Evolutionary conservation across 2,888 invertebrate genomes (phyloP).

Genomic region (Cataglyphis altisquamis): DNA sequence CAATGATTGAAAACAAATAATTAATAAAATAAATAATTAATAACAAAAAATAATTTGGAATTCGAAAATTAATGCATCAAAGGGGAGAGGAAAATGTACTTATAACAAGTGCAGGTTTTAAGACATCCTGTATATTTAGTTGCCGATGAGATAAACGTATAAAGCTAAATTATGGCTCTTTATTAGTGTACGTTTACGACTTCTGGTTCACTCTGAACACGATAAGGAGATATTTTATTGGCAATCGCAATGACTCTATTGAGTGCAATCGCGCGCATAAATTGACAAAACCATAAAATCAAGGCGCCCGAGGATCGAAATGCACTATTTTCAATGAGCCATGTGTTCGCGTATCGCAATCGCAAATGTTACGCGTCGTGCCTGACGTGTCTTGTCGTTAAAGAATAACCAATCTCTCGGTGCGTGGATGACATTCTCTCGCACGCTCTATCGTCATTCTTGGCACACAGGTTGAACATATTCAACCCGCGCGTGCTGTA

Average conservation of each 20-base stretch:
- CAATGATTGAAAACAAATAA: too few relatives aligned
- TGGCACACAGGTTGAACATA: background rate
- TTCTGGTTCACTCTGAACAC: background rate
- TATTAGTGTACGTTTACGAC: background rate
- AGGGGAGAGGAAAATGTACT: background rate
- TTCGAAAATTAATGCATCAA: background rate
- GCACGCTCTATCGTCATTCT: constrained; percentile 38
- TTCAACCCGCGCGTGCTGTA: background rate
- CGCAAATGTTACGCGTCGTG: constrained; percentile 41
- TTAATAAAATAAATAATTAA: background rate
- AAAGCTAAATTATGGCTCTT: background rate
- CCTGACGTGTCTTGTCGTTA: constrained; percentile 17
- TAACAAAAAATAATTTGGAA: background rate
- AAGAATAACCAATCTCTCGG: constrained; percentile 24
- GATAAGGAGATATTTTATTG: constrained; percentile 8
- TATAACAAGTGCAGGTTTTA: background rate
- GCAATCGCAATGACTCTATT: background rate
- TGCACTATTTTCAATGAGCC: constrained; percentile 51
- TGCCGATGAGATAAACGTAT: background rate
- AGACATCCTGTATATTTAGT: background rate
- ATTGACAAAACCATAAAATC: constrained; percentile 40
- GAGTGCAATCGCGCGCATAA: constrained; percentile 6
- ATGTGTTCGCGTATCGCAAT: constrained; percentile 11
- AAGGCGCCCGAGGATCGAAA: constrained; percentile 35
- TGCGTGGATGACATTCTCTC: constrained; percentile 16